phyloP scores from a whole-genome alignment of 2,888 invertebrate species.

The Coelopa pilipes region DNA sequence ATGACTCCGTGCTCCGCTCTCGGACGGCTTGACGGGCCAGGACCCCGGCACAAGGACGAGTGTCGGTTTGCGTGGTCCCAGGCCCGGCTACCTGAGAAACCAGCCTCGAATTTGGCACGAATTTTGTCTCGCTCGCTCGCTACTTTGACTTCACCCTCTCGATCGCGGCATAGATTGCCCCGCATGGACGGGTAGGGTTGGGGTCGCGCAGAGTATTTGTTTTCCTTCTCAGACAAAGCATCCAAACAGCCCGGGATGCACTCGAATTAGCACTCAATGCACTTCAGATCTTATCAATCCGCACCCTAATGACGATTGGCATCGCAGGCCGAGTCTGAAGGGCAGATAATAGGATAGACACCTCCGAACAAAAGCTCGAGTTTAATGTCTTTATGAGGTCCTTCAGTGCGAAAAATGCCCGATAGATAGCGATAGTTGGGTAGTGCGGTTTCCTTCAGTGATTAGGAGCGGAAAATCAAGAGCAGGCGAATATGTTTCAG shows the following conservation, averaged over 20 bases:
- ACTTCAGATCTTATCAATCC: constrained; percentile 44
- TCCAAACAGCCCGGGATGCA: not conserved
- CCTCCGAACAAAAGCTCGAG: constrained; percentile 49
- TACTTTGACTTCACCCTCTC: not conserved
- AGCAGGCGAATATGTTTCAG: no score
- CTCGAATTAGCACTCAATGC: constrained; percentile 34
- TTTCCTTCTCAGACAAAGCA: constrained; percentile 15
- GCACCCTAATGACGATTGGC: constrained; percentile 45
- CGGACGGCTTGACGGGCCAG: not conserved
- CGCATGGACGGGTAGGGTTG: not conserved
- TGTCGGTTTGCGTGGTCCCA: not conserved
- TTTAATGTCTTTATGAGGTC: not conserved
- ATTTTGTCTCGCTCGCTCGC: not conserved
- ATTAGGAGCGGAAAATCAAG: no score
- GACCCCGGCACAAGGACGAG: not conserved
- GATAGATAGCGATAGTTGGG: no score
- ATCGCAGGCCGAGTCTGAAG: constrained; percentile 55
- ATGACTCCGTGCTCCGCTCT: not conserved
- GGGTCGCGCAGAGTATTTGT: not conserved
- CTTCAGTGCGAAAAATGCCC: not conserved
- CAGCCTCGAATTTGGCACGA: not conserved
- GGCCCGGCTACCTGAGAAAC: not conserved
- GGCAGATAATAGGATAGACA: constrained; percentile 58
- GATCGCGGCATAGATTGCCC: not conserved
- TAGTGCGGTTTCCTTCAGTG: no score